Evolutionary conservation across 2,888 invertebrate genomes (phyloP).

Genomic region (Phyto melanocephala): DNA sequence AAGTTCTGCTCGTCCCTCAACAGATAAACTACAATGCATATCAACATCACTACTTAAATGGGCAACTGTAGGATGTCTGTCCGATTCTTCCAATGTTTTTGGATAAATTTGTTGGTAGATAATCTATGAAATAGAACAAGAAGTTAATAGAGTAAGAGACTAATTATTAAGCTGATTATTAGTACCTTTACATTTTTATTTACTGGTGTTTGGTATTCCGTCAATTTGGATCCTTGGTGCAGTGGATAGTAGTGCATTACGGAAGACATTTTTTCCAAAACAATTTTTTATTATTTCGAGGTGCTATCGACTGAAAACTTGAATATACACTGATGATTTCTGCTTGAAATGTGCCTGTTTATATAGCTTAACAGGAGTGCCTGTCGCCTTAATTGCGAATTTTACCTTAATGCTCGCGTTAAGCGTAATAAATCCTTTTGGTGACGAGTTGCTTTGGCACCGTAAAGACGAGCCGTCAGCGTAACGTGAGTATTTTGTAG

Average conservation of each 20-base stretch:
- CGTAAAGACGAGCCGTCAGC: slow-evolving; percentile 33
- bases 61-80: too few species aligned
- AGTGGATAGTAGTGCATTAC: slow-evolving; percentile 45
- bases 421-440: slow-evolving; percentile 73
- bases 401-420: too few species aligned
- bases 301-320: neutral
- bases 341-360: neutral
- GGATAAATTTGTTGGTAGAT: slow-evolving; percentile 17
- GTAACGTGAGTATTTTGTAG: slow-evolving; percentile 39
- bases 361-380: slow-evolving; percentile 31
- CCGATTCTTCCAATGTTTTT: too few species aligned
- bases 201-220: slow-evolving; percentile 4
- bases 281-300: neutral
- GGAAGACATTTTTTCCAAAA: slow-evolving; percentile 45
- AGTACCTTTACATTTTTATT: slow-evolving; percentile 41
- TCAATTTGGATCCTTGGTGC: slow-evolving; percentile 8
- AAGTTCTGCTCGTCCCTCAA: too few species aligned
- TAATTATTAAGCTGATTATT: neutral
- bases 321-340: slow-evolving; percentile 32
- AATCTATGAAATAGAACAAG: neutral
- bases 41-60: too few species aligned
- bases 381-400: too few species aligned
- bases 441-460: slow-evolving; percentile 46
- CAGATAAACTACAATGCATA: too few species aligned
- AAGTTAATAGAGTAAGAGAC: neutral